A percentile compares a stretch with the other conserved stretches of the same genome.
Evolutionary conservation across 2,888 invertebrate genomes (phyloP).

Genomic region (Antitype chi): DNA sequence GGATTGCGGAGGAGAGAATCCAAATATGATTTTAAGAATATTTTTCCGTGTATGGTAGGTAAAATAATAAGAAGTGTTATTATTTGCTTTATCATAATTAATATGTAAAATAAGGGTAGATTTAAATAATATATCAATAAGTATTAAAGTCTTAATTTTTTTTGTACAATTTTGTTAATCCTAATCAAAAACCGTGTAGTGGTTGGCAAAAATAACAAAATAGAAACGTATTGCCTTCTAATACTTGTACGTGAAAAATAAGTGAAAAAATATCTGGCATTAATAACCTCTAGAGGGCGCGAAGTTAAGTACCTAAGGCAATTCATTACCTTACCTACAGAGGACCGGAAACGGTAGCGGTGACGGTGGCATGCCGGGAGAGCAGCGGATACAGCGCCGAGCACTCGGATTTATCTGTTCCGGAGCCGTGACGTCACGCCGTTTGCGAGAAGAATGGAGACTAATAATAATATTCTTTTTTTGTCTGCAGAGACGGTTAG

Average conservation of each 20-base stretch:
- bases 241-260: no score
- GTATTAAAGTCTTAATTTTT: background rate
- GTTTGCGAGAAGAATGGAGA: constrained; percentile 47
- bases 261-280: constrained; percentile 4
- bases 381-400: constrained; percentile 63
- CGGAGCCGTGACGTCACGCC: constrained; percentile 57
- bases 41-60: constrained; percentile 11
- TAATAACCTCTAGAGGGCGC: constrained; percentile 20
- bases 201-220: background rate
- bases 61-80: constrained; percentile 15
- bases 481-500: background rate
- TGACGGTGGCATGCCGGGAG: constrained; percentile 53
- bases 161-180: background rate
- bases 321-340: constrained; percentile 59
- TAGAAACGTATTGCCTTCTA: no score
- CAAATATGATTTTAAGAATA: constrained; percentile 46
- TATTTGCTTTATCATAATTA: constrained; percentile 1
- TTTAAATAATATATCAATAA: background rate
- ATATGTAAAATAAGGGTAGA: background rate
- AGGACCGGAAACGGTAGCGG: constrained; percentile 62
- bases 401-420: constrained; percentile 68
- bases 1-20: constrained; percentile 37
- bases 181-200: background rate
- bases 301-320: constrained; percentile 39
- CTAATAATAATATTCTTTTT: constrained; percentile 32